Base-by-base conservation (phyloP, 1,140 invertebrate genomes). In the Brachionus asplanchnoidis region DNA sequence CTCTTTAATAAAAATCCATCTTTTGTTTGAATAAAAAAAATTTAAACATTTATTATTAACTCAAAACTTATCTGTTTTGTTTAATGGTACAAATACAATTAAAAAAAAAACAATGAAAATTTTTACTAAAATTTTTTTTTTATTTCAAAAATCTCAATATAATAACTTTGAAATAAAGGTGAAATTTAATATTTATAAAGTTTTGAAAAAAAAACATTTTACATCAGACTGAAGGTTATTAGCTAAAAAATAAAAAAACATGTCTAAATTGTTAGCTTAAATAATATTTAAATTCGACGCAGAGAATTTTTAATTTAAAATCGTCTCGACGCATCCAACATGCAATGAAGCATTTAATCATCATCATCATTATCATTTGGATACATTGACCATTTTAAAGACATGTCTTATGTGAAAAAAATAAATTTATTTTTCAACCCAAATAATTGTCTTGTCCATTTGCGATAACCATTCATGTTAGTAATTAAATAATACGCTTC, bases 261-360 rank as follows among this genome's bases (percentile, higher is more conserved):
- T 42, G 40, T 20, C 17, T 20, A 73, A 73, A 73, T 77, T 53
- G 73, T 50, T 50, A 77, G 44, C 26, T 77, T 77, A 77, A 77
- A 77, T 77, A 77, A 50, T 77, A 77, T 77, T 77, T 77, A 23
- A 77, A 77, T 26, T 77, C 12, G 42, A 75, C 32, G 20, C 23
- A 75, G 40, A 75, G 50, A 77, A 77, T 7, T 50, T 77, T 26
- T 77, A 77, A 77, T 77, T 77, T 77, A 50, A 77, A 77, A 77
- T 26, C 44, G 73, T 77, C 73, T 46, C 73, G 73, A 50, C 73
- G 44, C 44, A 77, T 50, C 42, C 42, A 77, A 77, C 73, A 77
- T 50, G 73, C 73, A 77, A 77, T 77, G 42, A 77, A 77, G 73
- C 73, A 77, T 77, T 46, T 77, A 77, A 77, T 77, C 68, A 42